Conservation (phyloP, 2,888 invertebrate species). For the Lissocephala sabroskyi region DNA sequence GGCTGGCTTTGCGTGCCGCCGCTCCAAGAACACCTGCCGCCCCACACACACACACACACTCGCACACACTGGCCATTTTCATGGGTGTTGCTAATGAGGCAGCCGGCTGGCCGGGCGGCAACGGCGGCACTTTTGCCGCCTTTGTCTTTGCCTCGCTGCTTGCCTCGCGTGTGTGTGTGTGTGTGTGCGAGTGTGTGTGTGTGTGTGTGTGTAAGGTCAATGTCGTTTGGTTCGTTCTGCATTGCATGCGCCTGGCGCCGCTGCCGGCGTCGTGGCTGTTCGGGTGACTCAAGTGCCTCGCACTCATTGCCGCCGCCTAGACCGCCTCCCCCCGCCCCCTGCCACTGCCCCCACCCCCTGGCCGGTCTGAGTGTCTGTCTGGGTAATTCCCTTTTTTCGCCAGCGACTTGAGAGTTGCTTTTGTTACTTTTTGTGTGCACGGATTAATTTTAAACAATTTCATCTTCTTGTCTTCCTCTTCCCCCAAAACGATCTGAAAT, state of each 20-base stretch:
- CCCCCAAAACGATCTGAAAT: conserved; percentile 34
- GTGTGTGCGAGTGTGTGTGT: conserved; percentile 21
- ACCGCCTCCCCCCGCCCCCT: too few species aligned
- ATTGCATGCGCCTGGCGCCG: conserved; percentile 45
- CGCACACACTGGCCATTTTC: too few species aligned
- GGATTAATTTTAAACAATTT: conserved; percentile 58
- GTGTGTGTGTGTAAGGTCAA: conserved; percentile 63
- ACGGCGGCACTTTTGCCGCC: too few species aligned
- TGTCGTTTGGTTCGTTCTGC: conserved; percentile 57
- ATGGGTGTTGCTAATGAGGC: conserved; percentile 39
- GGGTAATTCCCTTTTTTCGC: conserved; percentile 24
- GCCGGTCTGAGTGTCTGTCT: conserved; percentile 18
- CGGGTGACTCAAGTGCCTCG: conserved; percentile 51
- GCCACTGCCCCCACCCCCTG: background rate
- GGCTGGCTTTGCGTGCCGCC: conserved; percentile 14
- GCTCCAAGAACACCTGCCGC: conserved; percentile 37
- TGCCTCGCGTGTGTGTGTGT: conserved; percentile 3
- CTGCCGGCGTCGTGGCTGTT: background rate
- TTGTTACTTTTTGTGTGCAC: conserved; percentile 8
- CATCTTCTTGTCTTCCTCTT: background rate
- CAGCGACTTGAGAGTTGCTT: conserved; percentile 1
- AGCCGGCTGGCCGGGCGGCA: conserved; percentile 25
- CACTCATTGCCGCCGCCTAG: conserved; percentile 2
- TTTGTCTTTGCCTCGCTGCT: too few species aligned
- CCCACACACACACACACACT: conserved; percentile 24